These are phyloP conservation scores for Ophion ellenae DNA, from an alignment of 2,888 invertebrate species.

Conservation along the genomic window DNA sequence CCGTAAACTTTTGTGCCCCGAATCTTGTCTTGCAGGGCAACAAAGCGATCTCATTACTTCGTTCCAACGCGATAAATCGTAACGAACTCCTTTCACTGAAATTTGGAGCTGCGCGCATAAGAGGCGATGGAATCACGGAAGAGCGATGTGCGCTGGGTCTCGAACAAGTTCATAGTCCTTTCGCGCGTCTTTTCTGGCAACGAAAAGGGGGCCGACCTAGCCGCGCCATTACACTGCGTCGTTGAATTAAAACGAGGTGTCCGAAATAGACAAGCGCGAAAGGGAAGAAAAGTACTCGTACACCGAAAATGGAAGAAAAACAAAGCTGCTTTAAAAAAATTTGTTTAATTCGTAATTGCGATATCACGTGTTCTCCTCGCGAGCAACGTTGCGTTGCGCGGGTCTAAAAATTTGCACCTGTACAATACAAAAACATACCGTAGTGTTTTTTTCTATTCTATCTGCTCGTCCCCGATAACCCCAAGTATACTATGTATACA, in stretches of 20 bases:
- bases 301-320: constrained; percentile 11
- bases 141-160: background rate
- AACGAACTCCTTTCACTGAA: constrained; percentile 63
- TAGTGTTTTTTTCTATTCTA: background rate
- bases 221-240: background rate
- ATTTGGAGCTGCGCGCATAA: constrained; percentile 19
- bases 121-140: background rate
- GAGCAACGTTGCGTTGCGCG: constrained; percentile 17
- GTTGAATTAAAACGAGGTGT: background rate
- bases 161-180: background rate
- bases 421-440: background rate
- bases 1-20: constrained; percentile 19
- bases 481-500: background rate
- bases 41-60: constrained; percentile 55
- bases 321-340: constrained; percentile 49
- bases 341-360: constrained; percentile 46
- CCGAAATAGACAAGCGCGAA: constrained; percentile 1
- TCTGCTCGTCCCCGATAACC: constrained; percentile 10
- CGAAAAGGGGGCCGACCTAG: background rate
- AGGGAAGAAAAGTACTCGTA: constrained; percentile 11
- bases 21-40: constrained; percentile 34
- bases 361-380: constrained; percentile 14
- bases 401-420: background rate
- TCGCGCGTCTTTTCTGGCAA: background rate
- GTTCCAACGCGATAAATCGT: constrained; percentile 51